Base-by-base conservation (phyloP, 2,888 invertebrate species). In the Agrochola lota region DNA sequence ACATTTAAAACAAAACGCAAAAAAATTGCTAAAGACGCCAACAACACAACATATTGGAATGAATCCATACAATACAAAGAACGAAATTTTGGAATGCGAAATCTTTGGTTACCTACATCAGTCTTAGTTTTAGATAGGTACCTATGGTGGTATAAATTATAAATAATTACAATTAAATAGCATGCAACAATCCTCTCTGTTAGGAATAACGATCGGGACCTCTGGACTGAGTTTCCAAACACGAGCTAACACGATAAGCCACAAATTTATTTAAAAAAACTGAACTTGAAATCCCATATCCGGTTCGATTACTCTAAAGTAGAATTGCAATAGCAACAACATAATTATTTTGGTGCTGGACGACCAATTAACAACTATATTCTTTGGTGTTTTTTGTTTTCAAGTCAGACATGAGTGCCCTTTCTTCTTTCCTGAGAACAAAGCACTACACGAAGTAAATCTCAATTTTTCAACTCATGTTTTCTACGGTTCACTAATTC, bases 221-320 rank as follows among this genome's bases (percentile, higher is more conserved):
- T 59, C 59, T 49, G 49, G 52, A n/a, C 35, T 17, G 11, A 59
- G 15, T 60, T 49, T 74, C 74, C 35, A 74, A 26, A 74, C 26
- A 74, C 60, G 74, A 2, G 74, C 23, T 26, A 74, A 7, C 23
- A 74, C 7, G 23, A 60, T 26, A 8, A 74, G 35, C 26, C 60
- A 60, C 49, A 49, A 26, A 49, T 73, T 74, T 23, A 74, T 17
- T 72, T 23, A 49, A 8, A 73, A 26, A 74, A 74, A 74, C 35
- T 60, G 74, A 49, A 74, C 23, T 23, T 74, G 46, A 73, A 59
- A 17, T 17, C 74, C 74, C 35, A 74, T 60, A 40, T 26, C 74
- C 59, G 60, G 74, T 49, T 74, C 59, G 20, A 74, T 74, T 26
- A 59, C 74, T 60, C 46, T 59, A 74, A 74, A 74, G 60, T 76